Evolutionary conservation across 2,113 vertebrate genomes (phyloP).

Genomic region (Phaethon lepturus): DNA sequence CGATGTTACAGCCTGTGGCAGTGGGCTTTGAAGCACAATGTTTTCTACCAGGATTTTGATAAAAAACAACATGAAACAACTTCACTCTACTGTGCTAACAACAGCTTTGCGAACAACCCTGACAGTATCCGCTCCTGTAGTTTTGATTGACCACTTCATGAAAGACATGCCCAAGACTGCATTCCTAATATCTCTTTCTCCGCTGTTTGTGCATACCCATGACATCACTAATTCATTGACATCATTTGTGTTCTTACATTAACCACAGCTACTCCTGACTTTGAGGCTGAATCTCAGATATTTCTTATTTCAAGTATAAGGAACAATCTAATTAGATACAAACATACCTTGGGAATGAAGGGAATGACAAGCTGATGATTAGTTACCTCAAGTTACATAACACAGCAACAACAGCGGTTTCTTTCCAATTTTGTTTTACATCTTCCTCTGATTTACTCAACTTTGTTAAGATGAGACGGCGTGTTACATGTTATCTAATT

Average conservation of each 20-base stretch:
- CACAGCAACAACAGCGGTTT: background rate
- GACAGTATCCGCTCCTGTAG: background rate
- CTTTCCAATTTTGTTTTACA: background rate
- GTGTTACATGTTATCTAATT: background rate
- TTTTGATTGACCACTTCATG: background rate
- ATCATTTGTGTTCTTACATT: background rate
- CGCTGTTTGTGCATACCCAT: accelerated
- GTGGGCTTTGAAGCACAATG: background rate
- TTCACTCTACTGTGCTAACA: background rate
- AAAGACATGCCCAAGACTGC: background rate
- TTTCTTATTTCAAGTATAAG: background rate
- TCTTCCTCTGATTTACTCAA: background rate
- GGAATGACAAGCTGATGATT: background rate
- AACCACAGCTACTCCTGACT: background rate
- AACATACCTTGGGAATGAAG: background rate
- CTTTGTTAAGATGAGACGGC: background rate
- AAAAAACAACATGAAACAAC: background rate
- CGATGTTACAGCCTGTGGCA: background rate
- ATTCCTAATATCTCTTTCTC: background rate
- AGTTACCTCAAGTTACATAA: background rate
- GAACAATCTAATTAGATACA: background rate
- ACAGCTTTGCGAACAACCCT: background rate
- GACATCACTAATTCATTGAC: background rate
- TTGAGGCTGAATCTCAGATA: background rate
- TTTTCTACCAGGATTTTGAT: background rate